A percentile compares a stretch with the other conserved stretches of the same genome.
phyloP scores from a whole-genome alignment of 2,888 invertebrate species.

The Prenolepis imparis region DNA sequence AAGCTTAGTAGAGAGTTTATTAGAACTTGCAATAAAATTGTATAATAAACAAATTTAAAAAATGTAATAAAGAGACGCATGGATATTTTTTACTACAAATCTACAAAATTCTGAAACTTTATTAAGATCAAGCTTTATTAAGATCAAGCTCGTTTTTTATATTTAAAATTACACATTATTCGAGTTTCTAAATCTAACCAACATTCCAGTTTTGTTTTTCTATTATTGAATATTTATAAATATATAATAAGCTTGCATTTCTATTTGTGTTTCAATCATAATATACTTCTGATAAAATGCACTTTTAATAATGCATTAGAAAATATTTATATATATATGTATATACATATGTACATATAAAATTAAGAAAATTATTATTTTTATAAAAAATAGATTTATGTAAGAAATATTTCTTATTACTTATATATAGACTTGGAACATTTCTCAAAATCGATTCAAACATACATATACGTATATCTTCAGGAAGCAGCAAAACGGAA shows the following conservation, averaged over 20 bases:
- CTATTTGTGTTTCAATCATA: not conserved
- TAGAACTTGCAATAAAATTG: not conserved
- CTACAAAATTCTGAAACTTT: not conserved
- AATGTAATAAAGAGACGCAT: not conserved
- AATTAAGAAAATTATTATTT: not conserved
- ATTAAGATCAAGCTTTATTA: not conserved
- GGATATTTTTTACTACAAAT: not conserved
- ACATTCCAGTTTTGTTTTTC: not conserved
- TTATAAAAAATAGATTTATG: not conserved
- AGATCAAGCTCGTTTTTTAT: not conserved
- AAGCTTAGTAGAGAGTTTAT: too few species aligned
- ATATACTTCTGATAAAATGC: not conserved
- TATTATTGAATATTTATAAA: not conserved
- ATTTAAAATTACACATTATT: not conserved
- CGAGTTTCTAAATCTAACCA: not conserved
- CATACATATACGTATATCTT: not conserved
- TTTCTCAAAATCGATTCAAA: conserved; percentile 4
- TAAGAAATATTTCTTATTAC: not conserved
- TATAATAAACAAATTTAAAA: not conserved
- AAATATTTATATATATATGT: too few species aligned
- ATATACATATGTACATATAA: too few species aligned
- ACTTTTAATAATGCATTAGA: not conserved
- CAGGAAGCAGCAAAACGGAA: conserved; percentile 9
- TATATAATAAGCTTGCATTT: not conserved
- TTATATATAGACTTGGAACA: not conserved